Evolutionary conservation across 2,113 vertebrate species (phyloP).

Genomic region (Ailurus styani): DNA sequence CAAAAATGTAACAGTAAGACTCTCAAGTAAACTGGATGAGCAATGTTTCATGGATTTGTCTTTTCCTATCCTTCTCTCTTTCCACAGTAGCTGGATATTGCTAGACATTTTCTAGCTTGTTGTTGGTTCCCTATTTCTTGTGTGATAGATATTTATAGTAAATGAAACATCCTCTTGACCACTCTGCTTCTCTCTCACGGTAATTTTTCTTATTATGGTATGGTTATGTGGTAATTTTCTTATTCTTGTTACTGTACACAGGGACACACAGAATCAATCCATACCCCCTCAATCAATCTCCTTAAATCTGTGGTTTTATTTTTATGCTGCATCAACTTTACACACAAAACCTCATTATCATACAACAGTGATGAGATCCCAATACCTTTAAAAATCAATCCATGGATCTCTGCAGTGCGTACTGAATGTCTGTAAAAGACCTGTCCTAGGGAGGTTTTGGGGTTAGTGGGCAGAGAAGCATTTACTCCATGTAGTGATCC

Average conservation of each 20-base stretch:
- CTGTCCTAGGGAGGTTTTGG: neutral
- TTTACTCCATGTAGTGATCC: neutral
- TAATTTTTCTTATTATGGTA: neutral
- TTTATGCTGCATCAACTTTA: neutral
- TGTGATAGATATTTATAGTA: neutral
- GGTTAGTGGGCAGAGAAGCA: neutral
- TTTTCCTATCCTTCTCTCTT: neutral
- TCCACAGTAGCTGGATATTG: neutral
- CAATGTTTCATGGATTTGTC: neutral
- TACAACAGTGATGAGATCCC: neutral
- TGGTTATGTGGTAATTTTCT: too few species aligned
- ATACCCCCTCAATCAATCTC: neutral
- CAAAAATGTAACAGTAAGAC: neutral
- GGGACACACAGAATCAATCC: neutral
- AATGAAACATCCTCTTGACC: neutral
- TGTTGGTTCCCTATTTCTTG: neutral
- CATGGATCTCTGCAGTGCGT: neutral
- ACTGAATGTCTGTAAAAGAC: neutral
- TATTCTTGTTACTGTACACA: too few species aligned
- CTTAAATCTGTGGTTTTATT: neutral
- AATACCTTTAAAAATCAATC: neutral
- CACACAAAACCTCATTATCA: neutral
- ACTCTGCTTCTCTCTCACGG: neutral
- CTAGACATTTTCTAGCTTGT: neutral
- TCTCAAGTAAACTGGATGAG: neutral